Evolutionary conservation across 2,113 vertebrate species (phyloP).

Genomic region (Pyrgilauda ruficollis): DNA sequence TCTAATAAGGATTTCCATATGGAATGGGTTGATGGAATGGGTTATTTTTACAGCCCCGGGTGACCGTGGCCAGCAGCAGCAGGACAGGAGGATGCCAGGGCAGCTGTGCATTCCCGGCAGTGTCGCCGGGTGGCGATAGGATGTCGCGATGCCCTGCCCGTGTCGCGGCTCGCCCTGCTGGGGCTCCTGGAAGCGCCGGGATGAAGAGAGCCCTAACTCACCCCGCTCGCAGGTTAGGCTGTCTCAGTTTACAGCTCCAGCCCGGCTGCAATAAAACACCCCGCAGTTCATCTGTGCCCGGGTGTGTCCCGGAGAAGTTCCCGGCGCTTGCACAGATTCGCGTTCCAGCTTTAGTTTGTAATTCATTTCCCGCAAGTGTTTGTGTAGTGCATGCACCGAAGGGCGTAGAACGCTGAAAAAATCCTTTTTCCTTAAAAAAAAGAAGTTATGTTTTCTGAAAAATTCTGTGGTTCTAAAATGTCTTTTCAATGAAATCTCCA

Average conservation of each 20-base stretch:
- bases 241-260: neutral
- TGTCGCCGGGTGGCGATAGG: neutral
- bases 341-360: neutral
- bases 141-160: neutral
- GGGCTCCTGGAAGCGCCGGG: neutral
- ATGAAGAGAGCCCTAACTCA: neutral
- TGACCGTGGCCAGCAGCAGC: fast-evolving
- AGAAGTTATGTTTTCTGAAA: neutral
- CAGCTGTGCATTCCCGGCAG: neutral
- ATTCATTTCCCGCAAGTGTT: neutral
- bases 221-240: neutral
- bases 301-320: neutral
- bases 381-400: neutral
- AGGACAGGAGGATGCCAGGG: neutral
- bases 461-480: neutral
- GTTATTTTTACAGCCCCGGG: neutral
- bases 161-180: neutral
- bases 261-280: neutral
- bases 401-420: neutral
- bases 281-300: neutral
- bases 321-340: neutral
- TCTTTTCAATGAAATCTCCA: neutral
- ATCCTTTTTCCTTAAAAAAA: neutral
- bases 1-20: neutral
- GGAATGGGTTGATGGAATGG: fast-evolving